Conservation (phyloP, 2,113 vertebrate species). For the Sciurus niger region DNA sequence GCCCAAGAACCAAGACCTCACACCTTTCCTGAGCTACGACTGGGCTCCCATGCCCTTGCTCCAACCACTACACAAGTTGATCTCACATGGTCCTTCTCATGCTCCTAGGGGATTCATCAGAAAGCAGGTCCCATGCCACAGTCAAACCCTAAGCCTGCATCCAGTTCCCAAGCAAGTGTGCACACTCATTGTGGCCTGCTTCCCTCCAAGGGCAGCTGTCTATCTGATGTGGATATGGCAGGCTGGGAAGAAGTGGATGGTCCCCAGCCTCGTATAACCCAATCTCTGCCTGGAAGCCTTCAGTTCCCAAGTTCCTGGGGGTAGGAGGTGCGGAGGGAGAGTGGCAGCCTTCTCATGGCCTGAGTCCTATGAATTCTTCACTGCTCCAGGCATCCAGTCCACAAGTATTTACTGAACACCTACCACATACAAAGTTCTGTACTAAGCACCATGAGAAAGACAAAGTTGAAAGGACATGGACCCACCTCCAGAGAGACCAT, state of each 20-base stretch:
- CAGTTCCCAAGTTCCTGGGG: neutral
- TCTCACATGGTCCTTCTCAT: neutral
- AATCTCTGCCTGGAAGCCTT: neutral
- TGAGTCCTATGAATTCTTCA: neutral
- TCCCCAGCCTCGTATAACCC: neutral
- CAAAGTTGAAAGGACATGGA: neutral
- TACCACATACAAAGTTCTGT: neutral
- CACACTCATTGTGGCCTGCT: neutral
- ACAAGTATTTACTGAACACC: neutral
- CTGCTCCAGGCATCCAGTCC: neutral
- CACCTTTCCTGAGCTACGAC: neutral
- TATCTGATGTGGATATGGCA: neutral
- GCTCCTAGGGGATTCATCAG: neutral
- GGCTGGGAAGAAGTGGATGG: neutral
- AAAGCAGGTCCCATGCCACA: neutral
- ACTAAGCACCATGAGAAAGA: neutral
- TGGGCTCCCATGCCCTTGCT: neutral
- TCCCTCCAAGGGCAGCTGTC: neutral
- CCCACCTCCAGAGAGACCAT: neutral
- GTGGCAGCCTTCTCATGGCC: neutral
- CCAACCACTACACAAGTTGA: neutral
- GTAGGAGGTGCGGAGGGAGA: too few species aligned
- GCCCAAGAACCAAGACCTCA: neutral
- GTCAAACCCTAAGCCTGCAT: accelerated
- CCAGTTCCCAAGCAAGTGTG: neutral